Conservation (phyloP, 2,113 vertebrate genomes). For the Panthera tigris region DNA sequence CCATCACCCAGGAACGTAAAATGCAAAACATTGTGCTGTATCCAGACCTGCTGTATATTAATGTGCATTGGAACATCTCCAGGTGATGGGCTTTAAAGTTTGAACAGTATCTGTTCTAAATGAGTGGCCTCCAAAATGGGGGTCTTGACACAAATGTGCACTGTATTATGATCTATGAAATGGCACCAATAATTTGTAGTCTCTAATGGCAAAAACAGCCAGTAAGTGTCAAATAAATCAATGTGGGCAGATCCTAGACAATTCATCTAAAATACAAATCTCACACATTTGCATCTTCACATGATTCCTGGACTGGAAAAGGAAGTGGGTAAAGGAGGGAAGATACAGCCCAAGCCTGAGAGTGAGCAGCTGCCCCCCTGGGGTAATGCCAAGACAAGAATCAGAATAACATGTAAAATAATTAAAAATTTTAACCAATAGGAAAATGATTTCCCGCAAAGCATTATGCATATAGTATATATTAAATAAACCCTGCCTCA, state of each 20-base stretch:
- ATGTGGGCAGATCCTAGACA: background rate
- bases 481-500: background rate
- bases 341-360: background rate
- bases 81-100: background rate
- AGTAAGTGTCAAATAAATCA: background rate
- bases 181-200: accelerated
- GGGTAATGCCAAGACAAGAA: background rate
- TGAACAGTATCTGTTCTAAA: background rate
- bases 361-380: no score
- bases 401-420: background rate
- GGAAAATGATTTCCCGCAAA: background rate
- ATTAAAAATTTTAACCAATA: background rate
- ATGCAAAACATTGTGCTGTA: background rate
- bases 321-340: accelerated
- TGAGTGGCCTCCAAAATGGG: no score
- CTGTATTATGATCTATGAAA: accelerated
- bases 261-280: background rate
- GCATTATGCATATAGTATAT: accelerated
- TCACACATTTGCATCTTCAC: background rate
- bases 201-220: background rate
- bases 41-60: no score
- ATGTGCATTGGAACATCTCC: background rate
- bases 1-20: background rate
- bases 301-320: background rate
- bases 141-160: accelerated